Evolutionary conservation across 2,888 invertebrate genomes (phyloP).

Genomic region (Pseudococcus longispinus): DNA sequence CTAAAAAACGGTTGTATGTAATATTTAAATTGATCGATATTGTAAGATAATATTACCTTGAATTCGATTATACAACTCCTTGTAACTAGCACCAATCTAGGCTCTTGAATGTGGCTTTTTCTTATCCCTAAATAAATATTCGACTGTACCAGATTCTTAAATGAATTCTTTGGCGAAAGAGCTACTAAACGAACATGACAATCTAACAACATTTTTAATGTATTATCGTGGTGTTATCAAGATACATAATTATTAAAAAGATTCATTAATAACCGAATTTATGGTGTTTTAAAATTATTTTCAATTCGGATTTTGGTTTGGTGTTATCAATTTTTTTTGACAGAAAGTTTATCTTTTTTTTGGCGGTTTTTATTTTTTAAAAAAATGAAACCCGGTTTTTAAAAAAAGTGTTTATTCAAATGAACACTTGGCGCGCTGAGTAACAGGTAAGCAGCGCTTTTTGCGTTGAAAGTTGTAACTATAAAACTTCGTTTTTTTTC

Average conservation of each 20-base stretch:
- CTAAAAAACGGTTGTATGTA: not conserved
- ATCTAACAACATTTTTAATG: not conserved
- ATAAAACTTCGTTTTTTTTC: too few species aligned
- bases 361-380: not conserved
- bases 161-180: conserved; percentile 41
- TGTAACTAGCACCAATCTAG: conserved; percentile 29
- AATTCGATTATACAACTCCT: conserved; percentile 33
- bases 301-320: too few species aligned
- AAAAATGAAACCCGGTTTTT: not conserved
- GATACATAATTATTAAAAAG: not conserved
- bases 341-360: not conserved
- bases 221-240: not conserved
- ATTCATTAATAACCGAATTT: not conserved
- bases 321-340: not conserved
- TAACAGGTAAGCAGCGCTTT: too few species aligned
- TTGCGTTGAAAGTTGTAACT: too few species aligned
- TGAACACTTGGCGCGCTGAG: not conserved
- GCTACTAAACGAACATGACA: conserved; percentile 42
- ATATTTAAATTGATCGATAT: not conserved
- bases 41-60: conserved; percentile 10
- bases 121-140: conserved; percentile 34
- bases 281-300: not conserved
- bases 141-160: not conserved
- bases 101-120: conserved; percentile 17
- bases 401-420: not conserved